Evolutionary conservation across 1,140 invertebrate genomes (phyloP).

Genomic region (Hyphantria cunea): DNA sequence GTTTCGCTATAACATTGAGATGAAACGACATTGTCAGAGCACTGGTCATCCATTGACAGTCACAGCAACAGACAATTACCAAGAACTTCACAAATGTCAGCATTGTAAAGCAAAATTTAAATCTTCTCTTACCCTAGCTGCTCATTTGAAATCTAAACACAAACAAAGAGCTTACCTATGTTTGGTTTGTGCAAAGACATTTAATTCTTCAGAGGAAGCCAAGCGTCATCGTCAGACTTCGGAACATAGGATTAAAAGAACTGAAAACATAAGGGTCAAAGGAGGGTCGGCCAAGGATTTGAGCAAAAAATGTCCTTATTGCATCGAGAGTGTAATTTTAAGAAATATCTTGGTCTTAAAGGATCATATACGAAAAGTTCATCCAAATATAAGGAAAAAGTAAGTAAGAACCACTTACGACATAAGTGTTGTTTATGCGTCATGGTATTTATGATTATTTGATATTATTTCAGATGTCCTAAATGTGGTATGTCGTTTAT

Average conservation of each 20-base stretch:
- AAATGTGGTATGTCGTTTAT: slow-evolving; percentile 86
- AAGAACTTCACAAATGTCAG: slow-evolving; percentile 83
- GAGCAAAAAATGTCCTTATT: slow-evolving; percentile 84
- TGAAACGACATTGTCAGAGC: slow-evolving; percentile 84
- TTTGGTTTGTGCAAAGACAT: slow-evolving; percentile 85
- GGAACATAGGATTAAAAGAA: slow-evolving; percentile 83
- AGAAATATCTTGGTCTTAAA: slow-evolving; percentile 84
- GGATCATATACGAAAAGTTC: slow-evolving; percentile 84
- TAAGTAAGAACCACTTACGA: slow-evolving; percentile 36
- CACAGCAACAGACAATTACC: slow-evolving; percentile 85
- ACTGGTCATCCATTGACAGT: slow-evolving; percentile 78
- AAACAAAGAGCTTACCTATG: slow-evolving; percentile 85
- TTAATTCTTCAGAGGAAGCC: slow-evolving; percentile 83
- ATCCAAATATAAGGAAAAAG: slow-evolving; percentile 82
- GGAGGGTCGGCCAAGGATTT: slow-evolving; percentile 64
- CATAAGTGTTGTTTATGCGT: slow-evolving; percentile 17
- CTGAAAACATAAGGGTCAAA: slow-evolving; percentile 69
- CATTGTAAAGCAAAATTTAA: slow-evolving; percentile 83
- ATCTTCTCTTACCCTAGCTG: slow-evolving; percentile 85
- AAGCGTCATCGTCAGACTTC: slow-evolving; percentile 85
- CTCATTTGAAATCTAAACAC: slow-evolving; percentile 83
- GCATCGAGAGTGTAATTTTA: slow-evolving; percentile 76
- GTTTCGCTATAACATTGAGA: slow-evolving; percentile 87
- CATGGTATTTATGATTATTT: slow-evolving; percentile 13
- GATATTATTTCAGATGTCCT: slow-evolving; percentile 81